Conservation (phyloP, 2,113 vertebrate species). For the Perca fluviatilis region DNA sequence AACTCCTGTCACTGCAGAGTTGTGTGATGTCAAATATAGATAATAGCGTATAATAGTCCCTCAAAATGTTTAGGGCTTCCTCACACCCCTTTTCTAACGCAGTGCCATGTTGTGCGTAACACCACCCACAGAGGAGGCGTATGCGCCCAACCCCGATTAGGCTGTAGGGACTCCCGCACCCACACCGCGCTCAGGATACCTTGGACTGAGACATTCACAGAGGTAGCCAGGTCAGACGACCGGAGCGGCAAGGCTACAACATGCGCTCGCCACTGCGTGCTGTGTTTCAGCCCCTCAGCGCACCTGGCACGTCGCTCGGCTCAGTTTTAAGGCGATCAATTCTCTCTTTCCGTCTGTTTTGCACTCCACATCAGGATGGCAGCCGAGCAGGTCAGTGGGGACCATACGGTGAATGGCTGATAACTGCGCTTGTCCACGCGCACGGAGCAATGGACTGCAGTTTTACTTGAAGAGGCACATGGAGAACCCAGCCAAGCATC, state of each 20-base stretch:
- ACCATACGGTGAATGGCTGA: conserved; percentile 49
- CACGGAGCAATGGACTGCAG: conserved; percentile 60
- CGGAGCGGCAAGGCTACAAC: conserved; percentile 58
- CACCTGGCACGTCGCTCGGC: conserved; percentile 53
- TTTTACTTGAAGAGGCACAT: conserved; percentile 72
- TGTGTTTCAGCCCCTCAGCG: conserved; percentile 51
- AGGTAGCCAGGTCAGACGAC: conserved; percentile 61
- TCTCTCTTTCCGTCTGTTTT: conserved; percentile 38
- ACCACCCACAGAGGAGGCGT: conserved; percentile 51
- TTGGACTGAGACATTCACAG: conserved; percentile 50
- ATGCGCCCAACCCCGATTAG: conserved; percentile 29
- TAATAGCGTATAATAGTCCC: background rate
- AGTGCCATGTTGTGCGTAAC: conserved; percentile 52
- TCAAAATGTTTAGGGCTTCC: conserved; percentile 9
- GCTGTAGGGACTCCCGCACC: conserved; percentile 51
- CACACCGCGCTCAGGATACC: conserved; percentile 60
- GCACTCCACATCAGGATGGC: conserved; percentile 40
- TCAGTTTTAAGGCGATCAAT: conserved; percentile 42
- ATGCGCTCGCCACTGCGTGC: conserved; percentile 63
- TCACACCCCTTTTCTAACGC: conserved; percentile 14
- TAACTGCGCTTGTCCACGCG: conserved; percentile 54
- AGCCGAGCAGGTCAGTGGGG: conserved; percentile 40
- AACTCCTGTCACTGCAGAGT: background rate
- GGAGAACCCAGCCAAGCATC: conserved; percentile 81
- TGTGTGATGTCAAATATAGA: background rate